phyloP scores from a whole-genome alignment of 2,888 invertebrate genomes.

The Eilema depressum region DNA sequence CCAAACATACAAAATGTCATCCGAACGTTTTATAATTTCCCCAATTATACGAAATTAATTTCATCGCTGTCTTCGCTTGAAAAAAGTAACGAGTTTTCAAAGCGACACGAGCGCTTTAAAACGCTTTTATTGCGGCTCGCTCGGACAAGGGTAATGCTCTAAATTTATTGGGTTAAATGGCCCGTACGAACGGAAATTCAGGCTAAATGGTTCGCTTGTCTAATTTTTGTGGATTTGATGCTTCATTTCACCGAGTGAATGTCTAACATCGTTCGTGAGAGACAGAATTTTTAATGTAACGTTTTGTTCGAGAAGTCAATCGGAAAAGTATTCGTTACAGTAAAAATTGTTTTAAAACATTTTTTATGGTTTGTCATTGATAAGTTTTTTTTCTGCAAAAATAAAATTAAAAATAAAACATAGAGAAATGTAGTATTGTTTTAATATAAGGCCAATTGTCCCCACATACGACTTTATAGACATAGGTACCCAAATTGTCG shows the following conservation, averaged over 20 bases:
- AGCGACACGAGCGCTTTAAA: constrained; percentile 74
- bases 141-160: constrained; percentile 82
- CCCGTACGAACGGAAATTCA: constrained; percentile 75
- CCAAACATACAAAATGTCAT: constrained; percentile 45
- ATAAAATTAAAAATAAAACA: background rate
- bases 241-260: constrained; percentile 71
- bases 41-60: constrained; percentile 78
- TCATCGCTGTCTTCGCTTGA: constrained; percentile 75
- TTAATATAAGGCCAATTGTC: too few relatives aligned
- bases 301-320: constrained; percentile 51
- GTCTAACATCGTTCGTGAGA: constrained; percentile 53
- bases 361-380: background rate
- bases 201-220: constrained; percentile 79
- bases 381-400: background rate
- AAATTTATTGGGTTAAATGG: constrained; percentile 85
- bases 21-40: constrained; percentile 62
- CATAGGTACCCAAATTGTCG: background rate
- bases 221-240: constrained; percentile 81
- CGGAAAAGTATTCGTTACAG: constrained; percentile 33
- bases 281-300: constrained; percentile 54
- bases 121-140: constrained; percentile 74
- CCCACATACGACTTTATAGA: background rate
- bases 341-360: constrained; percentile 32
- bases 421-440: too few relatives aligned
- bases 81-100: constrained; percentile 76